Evolutionary conservation across 1,140 invertebrate species (phyloP).

Genomic region (Nomia melanderi): DNA sequence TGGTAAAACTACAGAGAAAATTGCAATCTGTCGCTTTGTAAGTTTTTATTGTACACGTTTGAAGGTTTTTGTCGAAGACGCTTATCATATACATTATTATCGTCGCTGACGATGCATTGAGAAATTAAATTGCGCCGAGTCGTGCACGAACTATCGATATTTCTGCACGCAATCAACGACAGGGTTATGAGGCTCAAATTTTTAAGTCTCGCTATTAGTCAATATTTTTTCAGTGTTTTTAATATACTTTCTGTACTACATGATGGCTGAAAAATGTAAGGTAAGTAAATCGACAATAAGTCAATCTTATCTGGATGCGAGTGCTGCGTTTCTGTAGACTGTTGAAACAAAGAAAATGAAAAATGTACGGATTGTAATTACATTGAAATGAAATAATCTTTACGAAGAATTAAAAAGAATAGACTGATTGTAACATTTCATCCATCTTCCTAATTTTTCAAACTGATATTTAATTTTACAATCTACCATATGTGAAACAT

Average conservation of each 20-base stretch:
- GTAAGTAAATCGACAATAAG: conserved; percentile 50
- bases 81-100: not conserved
- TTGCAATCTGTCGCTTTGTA: conserved; percentile 19
- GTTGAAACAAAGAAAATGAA: not conserved
- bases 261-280: conserved; percentile 74
- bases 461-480: not conserved
- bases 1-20: conserved; percentile 30
- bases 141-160: conserved; percentile 23
- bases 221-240: conserved; percentile 66
- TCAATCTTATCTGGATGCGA: not conserved
- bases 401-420: not conserved
- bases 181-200: conserved; percentile 72
- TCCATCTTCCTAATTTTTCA: not conserved
- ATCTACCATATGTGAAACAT: not conserved
- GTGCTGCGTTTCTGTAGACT: not conserved
- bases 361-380: not conserved
- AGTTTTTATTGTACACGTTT: conserved; percentile 8
- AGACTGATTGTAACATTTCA: not conserved
- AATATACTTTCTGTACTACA: conserved; percentile 41
- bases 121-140: conserved; percentile 9
- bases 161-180: conserved; percentile 23
- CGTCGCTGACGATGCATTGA: not conserved
- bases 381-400: too few relatives aligned
- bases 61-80: not conserved
- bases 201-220: conserved; percentile 49